phyloP scores from a whole-genome alignment of 2,113 vertebrate species.

The Camelus dromedarius region DNA sequence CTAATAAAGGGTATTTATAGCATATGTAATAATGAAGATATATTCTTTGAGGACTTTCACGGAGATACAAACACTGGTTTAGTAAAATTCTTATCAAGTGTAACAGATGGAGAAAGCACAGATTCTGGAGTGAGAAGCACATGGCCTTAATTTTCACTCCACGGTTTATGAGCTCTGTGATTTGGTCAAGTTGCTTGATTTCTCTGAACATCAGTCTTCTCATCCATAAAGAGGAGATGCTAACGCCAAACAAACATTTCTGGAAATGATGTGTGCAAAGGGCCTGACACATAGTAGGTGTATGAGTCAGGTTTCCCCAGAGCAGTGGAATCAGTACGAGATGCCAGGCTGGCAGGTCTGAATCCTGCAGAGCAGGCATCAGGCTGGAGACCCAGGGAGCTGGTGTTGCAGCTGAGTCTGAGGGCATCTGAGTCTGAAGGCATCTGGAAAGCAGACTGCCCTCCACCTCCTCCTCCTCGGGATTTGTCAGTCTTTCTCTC shows the following conservation, averaged over 20 bases:
- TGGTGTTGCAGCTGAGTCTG: fast-evolving
- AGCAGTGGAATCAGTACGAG: background rate
- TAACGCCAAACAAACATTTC: background rate
- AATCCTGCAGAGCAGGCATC: too few species aligned
- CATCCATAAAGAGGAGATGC: background rate
- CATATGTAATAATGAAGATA: background rate
- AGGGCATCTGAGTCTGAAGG: background rate
- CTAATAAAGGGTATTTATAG: background rate
- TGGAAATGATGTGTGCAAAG: background rate
- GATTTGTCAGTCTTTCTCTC: background rate
- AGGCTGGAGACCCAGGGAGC: background rate
- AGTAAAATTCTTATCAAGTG: background rate
- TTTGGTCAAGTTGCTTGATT: background rate
- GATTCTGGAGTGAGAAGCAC: background rate
- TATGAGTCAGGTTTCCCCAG: background rate
- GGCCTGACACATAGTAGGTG: background rate
- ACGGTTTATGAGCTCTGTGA: background rate
- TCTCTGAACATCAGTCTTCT: background rate
- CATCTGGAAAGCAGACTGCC: too few species aligned
- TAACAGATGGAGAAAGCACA: background rate
- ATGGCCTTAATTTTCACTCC: background rate
- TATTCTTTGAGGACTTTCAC: background rate
- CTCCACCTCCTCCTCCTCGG: fast-evolving
- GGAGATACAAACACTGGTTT: background rate
- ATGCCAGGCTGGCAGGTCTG: background rate